Conservation (phyloP, 2,888 invertebrate species). For the Drosophila imparisetae region DNA sequence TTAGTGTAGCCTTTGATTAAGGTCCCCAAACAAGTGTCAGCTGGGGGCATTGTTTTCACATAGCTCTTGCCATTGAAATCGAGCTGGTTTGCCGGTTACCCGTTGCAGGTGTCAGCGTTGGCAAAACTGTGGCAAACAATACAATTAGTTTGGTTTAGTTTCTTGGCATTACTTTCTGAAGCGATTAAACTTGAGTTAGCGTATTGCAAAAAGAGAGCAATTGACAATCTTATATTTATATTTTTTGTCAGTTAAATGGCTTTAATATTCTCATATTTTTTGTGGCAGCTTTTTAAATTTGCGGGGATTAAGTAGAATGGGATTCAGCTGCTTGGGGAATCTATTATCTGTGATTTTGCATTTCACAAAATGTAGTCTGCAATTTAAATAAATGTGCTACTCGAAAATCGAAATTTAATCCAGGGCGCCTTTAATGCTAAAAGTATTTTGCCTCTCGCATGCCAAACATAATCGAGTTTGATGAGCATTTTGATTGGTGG, state of each 20-base stretch:
- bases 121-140: constrained; percentile 35
- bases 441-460: neutral
- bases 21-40: constrained; percentile 64
- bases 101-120: constrained; percentile 28
- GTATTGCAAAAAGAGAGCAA: neutral
- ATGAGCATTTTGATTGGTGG: neutral
- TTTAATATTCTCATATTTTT: neutral
- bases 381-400: neutral
- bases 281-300: neutral
- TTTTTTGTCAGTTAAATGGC: neutral
- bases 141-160: constrained; percentile 44
- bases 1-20: constrained; percentile 72
- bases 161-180: constrained; percentile 6
- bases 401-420: neutral
- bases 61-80: constrained; percentile 36
- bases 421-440: neutral
- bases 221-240: neutral
- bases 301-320: neutral
- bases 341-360: neutral
- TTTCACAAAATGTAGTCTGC: neutral
- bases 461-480: neutral
- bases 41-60: constrained; percentile 53
- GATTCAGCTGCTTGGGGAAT: neutral
- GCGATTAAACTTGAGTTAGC: constrained; percentile 10
- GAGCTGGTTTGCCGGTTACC: constrained; percentile 15